Conservation (phyloP, 2,888 invertebrate species). For the Drosophila hamatofila region DNA sequence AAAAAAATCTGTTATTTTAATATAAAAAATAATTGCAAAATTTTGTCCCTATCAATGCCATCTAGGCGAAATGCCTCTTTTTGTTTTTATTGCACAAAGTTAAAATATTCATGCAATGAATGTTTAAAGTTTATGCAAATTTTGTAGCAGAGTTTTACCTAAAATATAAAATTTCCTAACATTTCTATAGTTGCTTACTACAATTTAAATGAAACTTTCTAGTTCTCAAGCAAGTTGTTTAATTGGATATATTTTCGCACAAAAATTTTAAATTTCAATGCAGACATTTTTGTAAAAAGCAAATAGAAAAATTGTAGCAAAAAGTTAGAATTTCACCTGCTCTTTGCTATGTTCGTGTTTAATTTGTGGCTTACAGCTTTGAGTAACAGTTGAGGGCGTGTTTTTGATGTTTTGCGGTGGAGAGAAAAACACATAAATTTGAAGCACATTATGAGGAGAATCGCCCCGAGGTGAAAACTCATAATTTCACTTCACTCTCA, state of each 20-base stretch:
- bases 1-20: too few species aligned
- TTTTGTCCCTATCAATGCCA: too few species aligned
- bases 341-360: slow-evolving; percentile 4
- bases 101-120: too few species aligned
- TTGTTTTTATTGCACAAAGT: too few species aligned
- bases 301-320: not conserved
- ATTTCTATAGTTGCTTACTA: not conserved
- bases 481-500: slow-evolving; percentile 60
- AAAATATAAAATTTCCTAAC: not conserved
- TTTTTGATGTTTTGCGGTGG: slow-evolving; percentile 17
- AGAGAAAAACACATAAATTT: slow-evolving; percentile 41
- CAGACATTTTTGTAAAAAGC: not conserved
- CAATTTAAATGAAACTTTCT: not conserved
- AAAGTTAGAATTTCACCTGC: not conserved
- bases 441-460: slow-evolving; percentile 42
- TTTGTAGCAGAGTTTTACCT: not conserved
- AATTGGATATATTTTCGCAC: not conserved
- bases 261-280: not conserved
- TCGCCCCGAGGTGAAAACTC: slow-evolving; percentile 49
- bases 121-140: too few species aligned
- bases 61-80: too few species aligned
- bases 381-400: slow-evolving; percentile 21
- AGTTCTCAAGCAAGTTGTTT: not conserved
- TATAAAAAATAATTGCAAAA: too few species aligned
- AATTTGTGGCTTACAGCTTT: slow-evolving; percentile 21